Evolutionary conservation across 2,888 invertebrate species (phyloP).

Genomic region (Maniola hyperantus): DNA sequence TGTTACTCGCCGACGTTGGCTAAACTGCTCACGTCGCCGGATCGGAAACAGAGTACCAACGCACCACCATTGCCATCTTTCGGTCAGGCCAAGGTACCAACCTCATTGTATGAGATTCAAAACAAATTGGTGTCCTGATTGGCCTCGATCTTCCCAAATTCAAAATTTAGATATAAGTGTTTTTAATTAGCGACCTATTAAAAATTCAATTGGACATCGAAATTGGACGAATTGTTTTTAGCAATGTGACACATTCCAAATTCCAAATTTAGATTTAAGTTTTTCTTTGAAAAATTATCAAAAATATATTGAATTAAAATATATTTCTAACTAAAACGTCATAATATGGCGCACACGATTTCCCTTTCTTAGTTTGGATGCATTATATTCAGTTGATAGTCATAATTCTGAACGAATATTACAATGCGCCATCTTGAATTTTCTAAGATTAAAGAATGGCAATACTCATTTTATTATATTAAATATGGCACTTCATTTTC

Average conservation of each 20-base stretch:
- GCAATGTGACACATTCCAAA: background rate
- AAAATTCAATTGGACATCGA: background rate
- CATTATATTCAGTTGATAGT: too few relatives aligned
- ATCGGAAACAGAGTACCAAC: constrained; percentile 67
- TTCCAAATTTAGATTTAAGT: constrained; percentile 23
- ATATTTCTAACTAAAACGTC: too few relatives aligned
- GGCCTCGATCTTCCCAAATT: constrained; percentile 78
- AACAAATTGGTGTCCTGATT: constrained; percentile 75
- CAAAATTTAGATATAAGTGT: constrained; percentile 76
- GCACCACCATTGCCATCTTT: constrained; percentile 72
- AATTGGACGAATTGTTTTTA: background rate
- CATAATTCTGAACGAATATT: background rate
- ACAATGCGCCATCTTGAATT: constrained; percentile 8
- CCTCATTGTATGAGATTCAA: constrained; percentile 59
- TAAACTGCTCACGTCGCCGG: constrained; percentile 88
- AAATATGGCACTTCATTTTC: constrained; percentile 60
- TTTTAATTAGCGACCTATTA: constrained; percentile 25
- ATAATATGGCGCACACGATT: too few relatives aligned
- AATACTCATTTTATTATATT: constrained; percentile 66
- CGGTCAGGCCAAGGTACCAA: constrained; percentile 82
- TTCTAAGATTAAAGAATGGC: constrained; percentile 53
- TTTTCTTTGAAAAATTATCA: too few relatives aligned
- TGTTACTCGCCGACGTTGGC: constrained; percentile 92
- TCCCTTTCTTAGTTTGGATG: too few relatives aligned
- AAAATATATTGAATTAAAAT: too few relatives aligned